A percentile compares a stretch with the other conserved stretches of the same genome.
Conservation (phyloP, 2,888 invertebrate genomes). For the Himalopsyche anomala region DNA sequence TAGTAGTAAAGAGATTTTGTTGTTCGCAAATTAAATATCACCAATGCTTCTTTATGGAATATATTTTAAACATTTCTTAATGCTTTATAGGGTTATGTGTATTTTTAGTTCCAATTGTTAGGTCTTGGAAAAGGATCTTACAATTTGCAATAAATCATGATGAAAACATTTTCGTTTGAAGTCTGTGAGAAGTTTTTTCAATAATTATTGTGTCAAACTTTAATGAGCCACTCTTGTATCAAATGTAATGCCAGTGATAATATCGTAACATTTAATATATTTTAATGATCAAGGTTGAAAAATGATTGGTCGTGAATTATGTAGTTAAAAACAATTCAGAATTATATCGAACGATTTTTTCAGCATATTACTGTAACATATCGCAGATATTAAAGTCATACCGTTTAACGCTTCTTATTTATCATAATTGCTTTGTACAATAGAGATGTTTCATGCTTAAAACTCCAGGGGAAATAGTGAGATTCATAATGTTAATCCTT, state of each 20-base stretch:
- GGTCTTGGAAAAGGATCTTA: too few relatives aligned
- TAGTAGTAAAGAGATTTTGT: too few relatives aligned
- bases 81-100: too few relatives aligned
- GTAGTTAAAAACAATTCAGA: not conserved
- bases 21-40: too few relatives aligned
- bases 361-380: not conserved
- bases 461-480: too few relatives aligned
- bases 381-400: conserved; percentile 10
- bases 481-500: too few relatives aligned
- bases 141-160: too few relatives aligned
- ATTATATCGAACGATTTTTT: not conserved
- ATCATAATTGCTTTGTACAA: not conserved
- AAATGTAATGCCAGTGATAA: conserved; percentile 39
- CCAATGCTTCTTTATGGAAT: too few relatives aligned
- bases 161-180: too few relatives aligned
- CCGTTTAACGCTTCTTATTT: not conserved
- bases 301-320: conserved; percentile 33
- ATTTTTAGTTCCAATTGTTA: too few relatives aligned
- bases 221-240: not conserved
- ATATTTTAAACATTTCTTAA: too few relatives aligned
- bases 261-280: conserved; percentile 19
- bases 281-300: conserved; percentile 26
- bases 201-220: conserved; percentile 53
- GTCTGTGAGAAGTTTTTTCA: not conserved
- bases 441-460: not conserved